Conservation (phyloP, 2,797 vertebrate genomes). For the Pipistrellus nathusii region DNA sequence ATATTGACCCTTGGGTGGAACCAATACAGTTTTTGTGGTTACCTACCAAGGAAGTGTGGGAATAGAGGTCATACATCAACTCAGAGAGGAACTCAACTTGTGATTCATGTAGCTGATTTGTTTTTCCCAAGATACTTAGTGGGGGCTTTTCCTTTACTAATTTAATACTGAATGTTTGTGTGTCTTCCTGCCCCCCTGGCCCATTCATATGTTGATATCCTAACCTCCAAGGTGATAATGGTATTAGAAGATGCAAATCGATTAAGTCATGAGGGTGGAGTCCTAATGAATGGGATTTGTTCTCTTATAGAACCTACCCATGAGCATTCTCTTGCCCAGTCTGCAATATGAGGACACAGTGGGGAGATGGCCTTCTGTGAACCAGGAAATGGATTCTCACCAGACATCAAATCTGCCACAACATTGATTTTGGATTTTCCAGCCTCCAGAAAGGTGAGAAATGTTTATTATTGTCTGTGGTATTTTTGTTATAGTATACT, state of each 20-base stretch:
- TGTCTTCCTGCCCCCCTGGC: rapidly evolving
- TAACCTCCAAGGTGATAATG: background rate
- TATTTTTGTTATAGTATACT: background rate
- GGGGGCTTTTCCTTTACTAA: background rate
- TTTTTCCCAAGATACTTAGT: background rate
- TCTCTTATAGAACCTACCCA: background rate
- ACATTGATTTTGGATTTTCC: background rate
- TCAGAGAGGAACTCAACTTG: background rate
- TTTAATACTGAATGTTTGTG: background rate
- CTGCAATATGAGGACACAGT: background rate
- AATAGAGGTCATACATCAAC: background rate
- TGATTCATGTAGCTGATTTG: background rate
- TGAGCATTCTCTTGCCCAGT: too few species aligned
- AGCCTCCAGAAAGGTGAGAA: background rate
- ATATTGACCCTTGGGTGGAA: background rate
- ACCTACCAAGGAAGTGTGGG: background rate
- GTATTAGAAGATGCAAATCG: background rate
- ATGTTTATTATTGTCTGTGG: background rate
- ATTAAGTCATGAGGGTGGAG: background rate
- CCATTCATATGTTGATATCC: background rate
- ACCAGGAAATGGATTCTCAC: background rate
- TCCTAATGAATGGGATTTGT: background rate
- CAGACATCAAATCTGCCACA: background rate
- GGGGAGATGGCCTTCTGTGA: background rate
- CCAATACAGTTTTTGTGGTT: background rate